These are phyloP conservation scores for Lithophane leautieri DNA, from an alignment of 2,888 invertebrate species.

Conservation along the genomic window DNA sequence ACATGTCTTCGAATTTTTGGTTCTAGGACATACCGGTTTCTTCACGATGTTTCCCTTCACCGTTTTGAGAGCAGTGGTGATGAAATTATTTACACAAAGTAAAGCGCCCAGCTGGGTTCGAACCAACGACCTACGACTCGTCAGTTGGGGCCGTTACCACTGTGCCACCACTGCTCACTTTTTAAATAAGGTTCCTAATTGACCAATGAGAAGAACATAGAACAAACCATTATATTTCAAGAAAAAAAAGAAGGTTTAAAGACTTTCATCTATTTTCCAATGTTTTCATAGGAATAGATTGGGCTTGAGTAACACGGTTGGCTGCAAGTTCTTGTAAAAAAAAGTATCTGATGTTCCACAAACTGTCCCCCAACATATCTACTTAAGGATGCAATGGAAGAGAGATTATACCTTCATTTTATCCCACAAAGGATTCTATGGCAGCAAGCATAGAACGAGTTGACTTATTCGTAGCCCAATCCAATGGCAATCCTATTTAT, in stretches of 20 bases:
- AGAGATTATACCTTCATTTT: not conserved
- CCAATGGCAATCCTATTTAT: not conserved
- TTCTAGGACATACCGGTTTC: no score
- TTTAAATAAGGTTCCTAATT: not conserved
- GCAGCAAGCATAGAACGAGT: not conserved
- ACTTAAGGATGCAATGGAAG: not conserved
- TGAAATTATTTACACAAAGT: no score
- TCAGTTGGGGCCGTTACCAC: no score
- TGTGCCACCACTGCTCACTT: no score
- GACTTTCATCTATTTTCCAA: not conserved
- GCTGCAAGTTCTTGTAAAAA: not conserved
- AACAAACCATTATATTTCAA: not conserved
- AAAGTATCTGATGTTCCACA: not conserved
- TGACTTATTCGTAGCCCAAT: conserved; percentile 1
- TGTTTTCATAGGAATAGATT: not conserved
- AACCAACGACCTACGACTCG: no score
- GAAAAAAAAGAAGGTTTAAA: not conserved
- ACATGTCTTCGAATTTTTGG: no score
- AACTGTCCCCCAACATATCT: not conserved
- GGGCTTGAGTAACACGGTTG: not conserved
- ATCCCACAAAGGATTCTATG: conserved; percentile 14
- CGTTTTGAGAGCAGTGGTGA: no score
- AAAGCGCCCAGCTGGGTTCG: no score
- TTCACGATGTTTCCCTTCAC: no score
- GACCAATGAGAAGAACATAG: not conserved